Evolutionary conservation across 2,888 invertebrate species (phyloP).

Genomic region (Cantharis rustica): DNA sequence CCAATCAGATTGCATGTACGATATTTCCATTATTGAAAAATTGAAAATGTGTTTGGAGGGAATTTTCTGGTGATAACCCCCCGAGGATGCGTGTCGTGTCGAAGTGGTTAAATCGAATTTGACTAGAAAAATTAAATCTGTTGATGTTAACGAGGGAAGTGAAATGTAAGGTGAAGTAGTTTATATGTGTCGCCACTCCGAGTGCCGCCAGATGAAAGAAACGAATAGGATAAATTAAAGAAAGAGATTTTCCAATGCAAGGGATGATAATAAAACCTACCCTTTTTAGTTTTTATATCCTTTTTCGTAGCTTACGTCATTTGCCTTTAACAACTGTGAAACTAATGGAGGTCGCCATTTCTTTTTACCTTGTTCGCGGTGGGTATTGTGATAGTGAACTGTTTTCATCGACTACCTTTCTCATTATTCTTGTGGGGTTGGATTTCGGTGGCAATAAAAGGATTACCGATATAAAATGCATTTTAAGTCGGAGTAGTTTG

Average conservation of each 20-base stretch:
- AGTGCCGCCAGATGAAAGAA: constrained; percentile 43
- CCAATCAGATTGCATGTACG: no score
- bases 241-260: constrained; percentile 44
- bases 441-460: constrained; percentile 45
- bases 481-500: constrained; percentile 41
- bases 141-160: constrained; percentile 20
- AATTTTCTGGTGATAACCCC: no score
- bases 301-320: constrained; percentile 49
- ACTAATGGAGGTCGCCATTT: constrained; percentile 53
- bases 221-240: constrained; percentile 49
- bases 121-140: background rate
- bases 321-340: constrained; percentile 54
- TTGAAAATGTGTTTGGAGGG: no score
- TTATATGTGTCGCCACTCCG: constrained; percentile 46
- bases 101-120: background rate
- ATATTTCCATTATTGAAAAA: no score
- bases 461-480: constrained; percentile 43
- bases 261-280: constrained; percentile 51
- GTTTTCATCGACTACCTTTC: constrained; percentile 43
- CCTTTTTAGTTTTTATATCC: constrained; percentile 37
- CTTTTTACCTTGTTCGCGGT: constrained; percentile 48
- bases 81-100: background rate
- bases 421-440: constrained; percentile 50
- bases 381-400: constrained; percentile 47
- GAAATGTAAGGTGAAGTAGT: constrained; percentile 38